phyloP scores from a whole-genome alignment of 2,113 vertebrate genomes.

The Bambusicola thoracicus region DNA sequence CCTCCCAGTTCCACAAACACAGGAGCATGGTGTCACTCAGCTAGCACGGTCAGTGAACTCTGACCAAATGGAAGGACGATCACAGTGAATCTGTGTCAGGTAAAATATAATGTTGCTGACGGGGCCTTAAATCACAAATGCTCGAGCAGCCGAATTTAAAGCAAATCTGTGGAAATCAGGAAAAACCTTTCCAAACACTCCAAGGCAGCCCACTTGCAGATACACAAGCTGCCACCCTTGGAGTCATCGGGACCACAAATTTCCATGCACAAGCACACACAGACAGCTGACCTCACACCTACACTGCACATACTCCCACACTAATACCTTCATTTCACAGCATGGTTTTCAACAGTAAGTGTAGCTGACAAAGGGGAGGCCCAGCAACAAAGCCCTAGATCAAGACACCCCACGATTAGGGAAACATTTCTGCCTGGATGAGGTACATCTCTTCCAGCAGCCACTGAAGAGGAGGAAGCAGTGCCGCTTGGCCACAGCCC shows the following conservation, averaged over 20 bases:
- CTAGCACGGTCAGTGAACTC: background rate
- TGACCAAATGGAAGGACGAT: background rate
- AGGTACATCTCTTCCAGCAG: background rate
- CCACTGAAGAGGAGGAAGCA: background rate
- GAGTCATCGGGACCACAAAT: background rate
- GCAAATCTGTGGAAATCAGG: background rate
- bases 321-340: background rate
- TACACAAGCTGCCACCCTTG: background rate
- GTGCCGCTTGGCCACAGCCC: background rate
- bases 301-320: fast-evolving
- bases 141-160: background rate
- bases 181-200: background rate
- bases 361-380: background rate
- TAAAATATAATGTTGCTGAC: background rate
- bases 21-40: background rate
- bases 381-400: background rate
- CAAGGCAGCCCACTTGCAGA: background rate
- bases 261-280: background rate
- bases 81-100: background rate
- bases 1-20: background rate
- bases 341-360: fast-evolving
- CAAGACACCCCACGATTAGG: background rate
- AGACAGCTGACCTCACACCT: background rate
- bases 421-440: background rate
- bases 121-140: background rate